Conservation (phyloP, 2,888 invertebrate genomes). For the Drosophila picticornis region DNA sequence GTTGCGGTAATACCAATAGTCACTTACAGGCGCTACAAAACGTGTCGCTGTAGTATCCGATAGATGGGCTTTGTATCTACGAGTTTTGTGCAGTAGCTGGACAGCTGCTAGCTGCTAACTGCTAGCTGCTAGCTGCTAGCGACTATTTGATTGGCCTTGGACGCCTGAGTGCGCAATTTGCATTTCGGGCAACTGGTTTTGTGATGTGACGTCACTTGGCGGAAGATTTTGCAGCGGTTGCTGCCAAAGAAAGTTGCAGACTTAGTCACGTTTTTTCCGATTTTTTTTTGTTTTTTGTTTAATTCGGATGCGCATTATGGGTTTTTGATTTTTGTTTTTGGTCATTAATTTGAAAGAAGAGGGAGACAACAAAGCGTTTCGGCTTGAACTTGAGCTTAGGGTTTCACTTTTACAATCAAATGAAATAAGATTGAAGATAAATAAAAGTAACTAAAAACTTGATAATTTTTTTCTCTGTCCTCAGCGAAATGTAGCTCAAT, state of each 20-base stretch:
- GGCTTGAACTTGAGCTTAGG: slow-evolving; percentile 56
- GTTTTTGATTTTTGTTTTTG: slow-evolving; percentile 38
- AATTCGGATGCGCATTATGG: slow-evolving; percentile 21
- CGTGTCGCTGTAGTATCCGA: slow-evolving; percentile 29
- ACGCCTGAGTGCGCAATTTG: slow-evolving; percentile 48
- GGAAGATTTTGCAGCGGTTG: slow-evolving; percentile 61
- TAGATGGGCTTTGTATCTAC: slow-evolving; percentile 16
- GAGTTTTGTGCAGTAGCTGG: slow-evolving; percentile 33
- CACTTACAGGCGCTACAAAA: slow-evolving; percentile 41
- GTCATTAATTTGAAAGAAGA: slow-evolving; percentile 34
- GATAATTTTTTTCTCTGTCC: slow-evolving; percentile 8
- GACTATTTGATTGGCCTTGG: slow-evolving; percentile 67
- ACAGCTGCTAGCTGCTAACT: slow-evolving; percentile 37
- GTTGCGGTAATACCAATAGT: slow-evolving; percentile 64
- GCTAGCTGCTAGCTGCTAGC: slow-evolving; percentile 39
- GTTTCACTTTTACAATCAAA: slow-evolving; percentile 55
- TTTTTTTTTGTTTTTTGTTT: slow-evolving; percentile 11
- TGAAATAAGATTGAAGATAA: slow-evolving; percentile 6
- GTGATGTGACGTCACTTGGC: slow-evolving; percentile 66
- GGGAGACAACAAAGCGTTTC: slow-evolving; percentile 15
- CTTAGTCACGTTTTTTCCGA: slow-evolving; percentile 65
- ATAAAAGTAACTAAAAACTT: slow-evolving; percentile 6
- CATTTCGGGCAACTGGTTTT: slow-evolving; percentile 67
- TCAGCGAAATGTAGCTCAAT: not conserved
- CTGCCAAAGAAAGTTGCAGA: slow-evolving; percentile 68